A percentile compares a stretch with the other conserved stretches of the same genome.
Evolutionary conservation across 2,797 vertebrate genomes (phyloP).

Genomic region (Coregonus suidteri): DNA sequence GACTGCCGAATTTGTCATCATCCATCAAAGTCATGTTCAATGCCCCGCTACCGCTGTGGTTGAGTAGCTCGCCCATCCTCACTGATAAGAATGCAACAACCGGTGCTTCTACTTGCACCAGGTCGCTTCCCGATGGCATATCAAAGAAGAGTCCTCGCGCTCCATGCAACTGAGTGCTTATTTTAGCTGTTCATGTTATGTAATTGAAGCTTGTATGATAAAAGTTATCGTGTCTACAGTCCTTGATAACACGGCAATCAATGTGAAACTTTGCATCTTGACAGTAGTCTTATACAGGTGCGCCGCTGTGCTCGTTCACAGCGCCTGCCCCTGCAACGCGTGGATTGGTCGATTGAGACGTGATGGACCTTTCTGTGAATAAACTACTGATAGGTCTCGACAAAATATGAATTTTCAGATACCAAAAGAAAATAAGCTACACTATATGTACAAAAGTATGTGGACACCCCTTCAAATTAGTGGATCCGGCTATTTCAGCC

Average conservation of each 20-base stretch:
- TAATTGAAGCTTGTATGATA: neutral
- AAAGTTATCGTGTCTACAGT: neutral
- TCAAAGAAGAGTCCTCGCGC: neutral
- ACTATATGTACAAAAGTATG: neutral
- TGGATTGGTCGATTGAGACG: constrained; percentile 58
- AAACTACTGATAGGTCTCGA: neutral
- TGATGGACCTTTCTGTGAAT: constrained; percentile 36
- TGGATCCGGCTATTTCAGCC: no score
- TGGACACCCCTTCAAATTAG: no score
- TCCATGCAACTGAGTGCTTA: neutral
- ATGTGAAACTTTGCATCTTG: constrained; percentile 6
- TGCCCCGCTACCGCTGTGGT: constrained; percentile 62
- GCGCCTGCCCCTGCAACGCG: constrained; percentile 40
- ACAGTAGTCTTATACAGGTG: constrained; percentile 66
- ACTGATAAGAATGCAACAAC: constrained; percentile 4
- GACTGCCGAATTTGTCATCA: constrained; percentile 48
- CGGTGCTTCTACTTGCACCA: constrained; percentile 21
- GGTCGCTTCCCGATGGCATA: constrained; percentile 31
- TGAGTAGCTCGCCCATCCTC: constrained; percentile 68
- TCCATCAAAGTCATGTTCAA: constrained; percentile 51
- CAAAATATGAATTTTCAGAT: neutral
- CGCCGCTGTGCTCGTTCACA: constrained; percentile 6
- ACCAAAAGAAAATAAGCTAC: neutral
- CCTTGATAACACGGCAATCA: constrained; percentile 15
- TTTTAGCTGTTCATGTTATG: neutral